These are phyloP conservation scores for Hephaestus fuliginosus DNA, from an alignment of 2,797 vertebrate species.

Conservation along the genomic window DNA sequence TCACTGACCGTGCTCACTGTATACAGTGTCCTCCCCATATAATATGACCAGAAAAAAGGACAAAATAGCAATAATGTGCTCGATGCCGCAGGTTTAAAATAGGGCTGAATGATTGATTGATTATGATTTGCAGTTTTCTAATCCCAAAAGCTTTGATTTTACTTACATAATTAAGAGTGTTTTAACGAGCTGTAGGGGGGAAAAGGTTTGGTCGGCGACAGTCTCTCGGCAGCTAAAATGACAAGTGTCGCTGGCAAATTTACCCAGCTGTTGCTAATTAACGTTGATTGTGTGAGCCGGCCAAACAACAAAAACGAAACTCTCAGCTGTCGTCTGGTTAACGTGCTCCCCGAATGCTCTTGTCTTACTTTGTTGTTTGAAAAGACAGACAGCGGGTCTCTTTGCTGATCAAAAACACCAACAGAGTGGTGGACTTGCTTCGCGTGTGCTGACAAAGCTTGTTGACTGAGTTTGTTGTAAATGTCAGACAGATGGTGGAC, in stretches of 20 bases:
- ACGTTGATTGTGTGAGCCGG: neutral
- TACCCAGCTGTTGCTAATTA: constrained; percentile 21
- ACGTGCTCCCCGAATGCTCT: neutral
- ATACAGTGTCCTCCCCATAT: neutral
- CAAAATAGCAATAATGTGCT: neutral
- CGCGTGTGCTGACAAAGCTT: neutral
- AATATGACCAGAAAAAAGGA: neutral
- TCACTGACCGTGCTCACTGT: constrained; percentile 5
- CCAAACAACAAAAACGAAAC: neutral
- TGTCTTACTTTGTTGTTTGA: neutral
- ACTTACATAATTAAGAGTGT: neutral
- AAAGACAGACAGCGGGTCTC: neutral
- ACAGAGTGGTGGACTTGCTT: neutral
- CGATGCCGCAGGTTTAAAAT: neutral
- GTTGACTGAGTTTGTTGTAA: no score
- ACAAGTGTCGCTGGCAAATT: constrained; percentile 5
- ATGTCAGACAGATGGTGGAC: neutral
- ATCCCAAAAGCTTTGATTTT: neutral
- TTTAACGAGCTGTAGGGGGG: constrained; percentile 12
- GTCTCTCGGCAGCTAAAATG: constrained; percentile 1
- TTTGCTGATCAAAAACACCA: neutral
- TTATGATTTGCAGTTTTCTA: neutral
- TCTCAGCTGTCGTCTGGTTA: neutral
- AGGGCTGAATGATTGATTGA: neutral
- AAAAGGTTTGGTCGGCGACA: constrained; percentile 1